Evolutionary conservation across 2,888 invertebrate species (phyloP).

Genomic region (Miltochrista miniata): DNA sequence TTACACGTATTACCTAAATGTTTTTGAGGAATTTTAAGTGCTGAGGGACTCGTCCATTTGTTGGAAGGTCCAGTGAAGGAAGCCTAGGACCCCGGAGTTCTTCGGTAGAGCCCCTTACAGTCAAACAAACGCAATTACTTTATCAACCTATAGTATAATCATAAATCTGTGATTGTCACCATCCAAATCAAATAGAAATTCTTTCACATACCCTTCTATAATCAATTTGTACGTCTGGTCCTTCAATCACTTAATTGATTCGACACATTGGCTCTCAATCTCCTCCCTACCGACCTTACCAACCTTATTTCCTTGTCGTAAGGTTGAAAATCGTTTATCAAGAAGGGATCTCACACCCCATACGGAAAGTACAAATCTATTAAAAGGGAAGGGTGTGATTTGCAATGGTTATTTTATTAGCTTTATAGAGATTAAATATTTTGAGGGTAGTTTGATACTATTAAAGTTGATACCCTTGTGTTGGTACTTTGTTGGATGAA

Average conservation of each 20-base stretch:
- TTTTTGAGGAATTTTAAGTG: too few species aligned
- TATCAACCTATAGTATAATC: not conserved
- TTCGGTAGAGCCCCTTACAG: too few species aligned
- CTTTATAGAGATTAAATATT: slow-evolving; percentile 68
- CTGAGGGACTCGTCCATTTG: too few species aligned
- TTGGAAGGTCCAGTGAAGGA: too few species aligned
- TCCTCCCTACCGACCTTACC: slow-evolving; percentile 10
- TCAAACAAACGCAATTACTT: too few species aligned
- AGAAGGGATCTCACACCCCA: slow-evolving; percentile 37
- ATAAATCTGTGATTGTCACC: not conserved
- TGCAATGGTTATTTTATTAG: slow-evolving; percentile 78
- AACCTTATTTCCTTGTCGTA: slow-evolving; percentile 2
- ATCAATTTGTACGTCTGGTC: slow-evolving; percentile 40
- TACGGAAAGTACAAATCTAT: slow-evolving; percentile 59
- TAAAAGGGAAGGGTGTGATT: slow-evolving; percentile 74
- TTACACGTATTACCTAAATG: too few species aligned
- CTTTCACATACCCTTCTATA: slow-evolving; percentile 20
- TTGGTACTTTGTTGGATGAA: not conserved
- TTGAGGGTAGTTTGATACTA: slow-evolving; percentile 40
- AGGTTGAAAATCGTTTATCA: slow-evolving; percentile 15
- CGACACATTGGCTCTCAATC: slow-evolving; percentile 56
- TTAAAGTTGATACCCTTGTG: slow-evolving; percentile 19
- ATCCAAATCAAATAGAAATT: slow-evolving; percentile 15
- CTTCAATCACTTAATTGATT: slow-evolving; percentile 77
- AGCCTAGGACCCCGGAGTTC: too few species aligned